Evolutionary conservation across 2,888 invertebrate genomes (phyloP), one percentile per base, ranked within the genome.

Genomic region (Anorthoa munda): DNA sequence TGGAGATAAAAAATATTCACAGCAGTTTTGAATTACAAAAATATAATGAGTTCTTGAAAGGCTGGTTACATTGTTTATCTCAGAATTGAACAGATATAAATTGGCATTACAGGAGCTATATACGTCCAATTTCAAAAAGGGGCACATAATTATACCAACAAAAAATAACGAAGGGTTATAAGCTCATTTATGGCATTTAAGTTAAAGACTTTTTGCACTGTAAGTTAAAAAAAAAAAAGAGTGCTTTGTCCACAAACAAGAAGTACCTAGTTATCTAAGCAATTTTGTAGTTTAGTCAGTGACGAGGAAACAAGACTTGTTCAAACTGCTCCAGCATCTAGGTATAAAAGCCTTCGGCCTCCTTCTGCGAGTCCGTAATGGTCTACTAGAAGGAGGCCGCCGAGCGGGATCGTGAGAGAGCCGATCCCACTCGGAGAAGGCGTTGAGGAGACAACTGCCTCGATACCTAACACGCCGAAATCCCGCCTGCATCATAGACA

Each of bases 1-100:
- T 59, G 21, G 15, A 15, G 21, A 55, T 17, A 46, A 59, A 59
- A 58, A 63, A 65, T 21, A 53, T 26, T 55, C 17, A 46, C 17
- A 56, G 23, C 21, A 46, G 23, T 64, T 63, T 39, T 26, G 15
- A 23, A 66, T 70, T 58, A 23, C 18, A 60, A 65, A 65, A 66
- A 61, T 13, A n/a, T 39, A 46, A 48, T 15, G 26, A 67, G 51
- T 26, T 76, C 58, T 58, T 46, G 45, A 48, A 65, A 65, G 18
- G 12, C 15, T n/a, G 50, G 61, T 46, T 17, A 18, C 45, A n/a
- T 55, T 45, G 45, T 18, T 56, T 56, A 46, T n/a, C 21, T 71
- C 13, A n/a, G 21, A 46, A 65, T 13, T 12, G 31, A 18, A 12
- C 15, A 12, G 45, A 61, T 50, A 56, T 71, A 63, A 75, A 72